Evolutionary conservation across 1,140 invertebrate genomes (phyloP).

Genomic region (Hesperophylax magnus): DNA sequence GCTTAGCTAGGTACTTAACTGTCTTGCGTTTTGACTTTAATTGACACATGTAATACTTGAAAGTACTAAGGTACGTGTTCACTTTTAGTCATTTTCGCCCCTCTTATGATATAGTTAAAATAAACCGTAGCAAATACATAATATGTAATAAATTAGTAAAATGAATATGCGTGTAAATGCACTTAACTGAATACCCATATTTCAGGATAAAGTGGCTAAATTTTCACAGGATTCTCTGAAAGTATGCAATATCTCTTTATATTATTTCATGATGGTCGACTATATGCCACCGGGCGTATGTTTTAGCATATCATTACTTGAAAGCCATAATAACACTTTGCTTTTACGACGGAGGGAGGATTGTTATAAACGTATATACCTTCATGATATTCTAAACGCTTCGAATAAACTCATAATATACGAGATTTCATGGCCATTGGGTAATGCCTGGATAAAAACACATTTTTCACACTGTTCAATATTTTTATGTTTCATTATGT

Average conservation of each 20-base stretch:
- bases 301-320: slow-evolving; percentile 41
- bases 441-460: neutral
- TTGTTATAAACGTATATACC: slow-evolving; percentile 33
- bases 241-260: neutral
- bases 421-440: slow-evolving; percentile 14
- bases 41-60: too few species aligned
- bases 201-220: neutral
- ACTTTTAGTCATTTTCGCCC: too few species aligned
- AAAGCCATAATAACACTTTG: slow-evolving; percentile 35
- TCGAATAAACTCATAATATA: slow-evolving; percentile 18
- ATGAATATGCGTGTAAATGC: neutral
- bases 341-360: slow-evolving; percentile 33
- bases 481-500: too few species aligned
- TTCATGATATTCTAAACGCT: slow-evolving; percentile 18
- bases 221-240: neutral
- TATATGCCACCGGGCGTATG: slow-evolving; percentile 19
- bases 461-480: neutral
- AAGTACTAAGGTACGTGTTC: too few species aligned
- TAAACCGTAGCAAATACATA: neutral
- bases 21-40: too few species aligned
- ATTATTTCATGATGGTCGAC: slow-evolving; percentile 18
- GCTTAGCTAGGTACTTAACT: too few species aligned
- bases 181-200: neutral
- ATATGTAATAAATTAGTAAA: too few species aligned
- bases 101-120: neutral